Base-by-base conservation (phyloP, 2,888 invertebrate genomes). In the Coleophora flavipennella region DNA sequence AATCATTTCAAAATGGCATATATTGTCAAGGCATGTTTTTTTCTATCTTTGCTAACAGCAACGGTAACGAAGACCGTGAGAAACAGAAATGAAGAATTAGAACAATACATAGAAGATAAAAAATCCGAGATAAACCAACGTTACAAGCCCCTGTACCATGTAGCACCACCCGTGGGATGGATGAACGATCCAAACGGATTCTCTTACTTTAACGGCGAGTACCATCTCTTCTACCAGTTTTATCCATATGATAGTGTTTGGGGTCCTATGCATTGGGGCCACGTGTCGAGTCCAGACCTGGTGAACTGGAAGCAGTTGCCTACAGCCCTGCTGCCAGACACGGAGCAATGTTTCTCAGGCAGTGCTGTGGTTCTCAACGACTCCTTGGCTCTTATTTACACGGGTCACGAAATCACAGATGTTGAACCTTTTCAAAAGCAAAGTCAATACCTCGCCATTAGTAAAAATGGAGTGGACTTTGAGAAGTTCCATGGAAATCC, bases 151-250 rank as follows among this genome's bases (percentile, higher is more conserved):
- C 69, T 68, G 2, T 84, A 80, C 44, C 84, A 85, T 46, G 63
- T 81, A 2, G 57, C 66, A 0, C 73, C 76, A 0, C 84, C 81
- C 0, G 77, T 81, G 0, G 86, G 86, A 10, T 88, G 87, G 87
- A 79, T 86, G 58, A 88, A 87, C 49, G 87, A 88, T 41, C 87
- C 88, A 0, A 87, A 88, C 43, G 87, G 88, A 7, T 81, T 88
- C 52, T 75, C 83, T 0, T 84, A 63, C 49, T 80, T 71, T 54
- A 73, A 80, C 33, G 86, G 84, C 11, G 66, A 79, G 48, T 88
- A 77, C 43, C 87, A 88, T 47, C 55, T 86, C 1, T 87, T 86
- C 57, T 87, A 80, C 48, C 88, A 88, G 51, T 84, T 72, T 45
- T 80, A 87, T 46, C 87, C 87, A 0, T 75, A 81, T 39, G 74